Evolutionary conservation across 2,888 invertebrate genomes (phyloP).

Genomic region (Romanomermis culicivorax): DNA sequence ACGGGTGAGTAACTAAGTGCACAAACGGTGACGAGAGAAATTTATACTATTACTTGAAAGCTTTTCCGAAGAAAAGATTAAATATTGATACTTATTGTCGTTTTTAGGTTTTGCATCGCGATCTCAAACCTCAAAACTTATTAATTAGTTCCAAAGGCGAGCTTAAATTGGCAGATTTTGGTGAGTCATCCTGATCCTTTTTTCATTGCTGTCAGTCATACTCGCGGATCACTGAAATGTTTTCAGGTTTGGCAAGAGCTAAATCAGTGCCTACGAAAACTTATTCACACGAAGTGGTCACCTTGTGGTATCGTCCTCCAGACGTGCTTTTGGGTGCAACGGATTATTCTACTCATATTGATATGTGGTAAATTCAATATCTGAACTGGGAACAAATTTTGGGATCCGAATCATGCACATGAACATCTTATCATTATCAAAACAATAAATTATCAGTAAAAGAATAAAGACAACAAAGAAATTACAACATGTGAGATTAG

Average conservation of each 20-base stretch:
- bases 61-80: too few relatives aligned
- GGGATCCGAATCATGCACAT: too few relatives aligned
- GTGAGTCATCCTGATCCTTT: slow-evolving; percentile 21
- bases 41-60: too few relatives aligned
- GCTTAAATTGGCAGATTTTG: slow-evolving; percentile 39
- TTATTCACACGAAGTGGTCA: slow-evolving; percentile 38
- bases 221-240: not conserved
- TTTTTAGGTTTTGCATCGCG: slow-evolving; percentile 44
- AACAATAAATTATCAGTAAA: too few relatives aligned
- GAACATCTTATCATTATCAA: too few relatives aligned
- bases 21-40: too few relatives aligned
- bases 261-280: slow-evolving; percentile 38
- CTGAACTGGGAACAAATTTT: too few relatives aligned
- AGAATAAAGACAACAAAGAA: too few relatives aligned
- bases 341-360: slow-evolving; percentile 36
- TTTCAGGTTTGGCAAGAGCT: slow-evolving; percentile 26
- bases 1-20: too few relatives aligned
- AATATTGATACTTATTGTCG: too few relatives aligned
- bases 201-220: not conserved
- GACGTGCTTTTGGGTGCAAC: slow-evolving; percentile 37
- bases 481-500: too few relatives aligned
- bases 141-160: slow-evolving; percentile 38
- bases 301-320: slow-evolving; percentile 36
- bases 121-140: slow-evolving; percentile 45
- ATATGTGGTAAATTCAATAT: slow-evolving; percentile 32